Evolutionary conservation across 2,888 invertebrate genomes (phyloP).

Genomic region (Lottia gigantea): DNA sequence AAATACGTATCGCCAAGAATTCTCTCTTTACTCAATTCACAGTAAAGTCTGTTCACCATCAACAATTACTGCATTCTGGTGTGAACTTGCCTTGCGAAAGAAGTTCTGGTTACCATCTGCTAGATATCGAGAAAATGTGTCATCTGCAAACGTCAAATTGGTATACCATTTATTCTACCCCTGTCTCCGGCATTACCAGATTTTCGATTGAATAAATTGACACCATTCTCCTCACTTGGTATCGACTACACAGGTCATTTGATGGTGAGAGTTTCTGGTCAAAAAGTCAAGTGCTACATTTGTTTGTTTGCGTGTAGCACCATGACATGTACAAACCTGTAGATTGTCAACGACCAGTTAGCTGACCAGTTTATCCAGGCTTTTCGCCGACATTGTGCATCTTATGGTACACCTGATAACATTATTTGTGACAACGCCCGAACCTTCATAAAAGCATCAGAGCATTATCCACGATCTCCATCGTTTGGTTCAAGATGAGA

Average conservation of each 20-base stretch:
- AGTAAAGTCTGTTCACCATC: too few species aligned
- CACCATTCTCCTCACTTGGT: not conserved
- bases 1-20: not conserved
- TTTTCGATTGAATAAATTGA: not conserved
- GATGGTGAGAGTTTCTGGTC: not conserved
- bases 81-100: not conserved
- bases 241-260: slow-evolving; percentile 1
- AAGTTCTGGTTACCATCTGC: not conserved
- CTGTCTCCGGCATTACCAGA: not conserved
- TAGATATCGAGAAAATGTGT: not conserved
- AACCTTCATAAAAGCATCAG: not conserved
- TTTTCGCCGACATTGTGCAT: not conserved
- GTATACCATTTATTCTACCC: not conserved
- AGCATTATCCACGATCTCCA: too few species aligned
- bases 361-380: not conserved
- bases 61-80: not conserved
- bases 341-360: not conserved
- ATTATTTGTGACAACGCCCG: not conserved
- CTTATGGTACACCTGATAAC: not conserved
- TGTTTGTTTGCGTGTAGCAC: not conserved
- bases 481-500: too few species aligned
- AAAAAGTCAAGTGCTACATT: not conserved
- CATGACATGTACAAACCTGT: not conserved
- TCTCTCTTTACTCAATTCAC: too few species aligned
- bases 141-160: not conserved